Conservation (phyloP, 2,797 vertebrate species). For the Esox lucius region DNA sequence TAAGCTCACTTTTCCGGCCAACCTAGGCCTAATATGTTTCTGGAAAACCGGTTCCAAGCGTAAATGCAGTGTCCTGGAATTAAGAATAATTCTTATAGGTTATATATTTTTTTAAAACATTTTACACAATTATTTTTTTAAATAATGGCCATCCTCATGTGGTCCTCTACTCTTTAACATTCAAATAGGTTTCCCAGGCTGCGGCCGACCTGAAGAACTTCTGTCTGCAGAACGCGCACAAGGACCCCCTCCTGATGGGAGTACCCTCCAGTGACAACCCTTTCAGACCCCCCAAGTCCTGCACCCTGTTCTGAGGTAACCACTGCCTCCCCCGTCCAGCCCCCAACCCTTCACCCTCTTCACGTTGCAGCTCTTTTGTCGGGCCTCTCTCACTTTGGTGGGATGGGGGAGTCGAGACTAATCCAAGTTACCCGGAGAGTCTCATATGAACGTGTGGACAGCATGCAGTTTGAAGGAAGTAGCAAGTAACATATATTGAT, state of each 20-base stretch:
- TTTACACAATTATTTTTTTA: no score
- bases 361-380: background rate
- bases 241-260: conserved; percentile 79
- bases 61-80: background rate
- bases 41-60: background rate
- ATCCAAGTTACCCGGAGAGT: no score
- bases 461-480: no score
- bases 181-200: conserved; percentile 75
- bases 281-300: conserved; percentile 78
- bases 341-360: background rate
- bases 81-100: no score
- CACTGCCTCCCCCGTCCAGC: background rate
- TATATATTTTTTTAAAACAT: no score
- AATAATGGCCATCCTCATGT: background rate
- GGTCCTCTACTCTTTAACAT: background rate
- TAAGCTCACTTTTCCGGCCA: no score
- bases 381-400: background rate
- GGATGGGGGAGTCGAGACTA: no score
- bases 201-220: conserved; percentile 76
- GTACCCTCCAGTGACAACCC: conserved; percentile 81
- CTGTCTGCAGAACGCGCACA: conserved; percentile 77
- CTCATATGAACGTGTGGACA: no score
- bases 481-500: no score
- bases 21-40: background rate
- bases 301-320: conserved; percentile 76